Conservation (phyloP, 2,797 vertebrate genomes). For the Malacoctenus gilli region DNA sequence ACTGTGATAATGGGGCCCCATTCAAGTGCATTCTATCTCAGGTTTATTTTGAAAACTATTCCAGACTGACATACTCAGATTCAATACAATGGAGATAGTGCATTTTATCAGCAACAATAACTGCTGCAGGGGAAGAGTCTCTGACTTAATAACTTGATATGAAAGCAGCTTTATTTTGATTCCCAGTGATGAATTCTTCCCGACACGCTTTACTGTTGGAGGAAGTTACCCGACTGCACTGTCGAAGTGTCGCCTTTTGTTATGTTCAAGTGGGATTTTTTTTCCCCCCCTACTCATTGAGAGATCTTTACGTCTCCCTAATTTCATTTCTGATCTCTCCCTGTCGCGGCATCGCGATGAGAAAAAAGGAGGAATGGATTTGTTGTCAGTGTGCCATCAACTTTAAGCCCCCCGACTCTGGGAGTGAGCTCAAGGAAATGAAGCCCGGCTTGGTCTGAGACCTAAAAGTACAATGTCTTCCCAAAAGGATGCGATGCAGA, state of each 20-base stretch:
- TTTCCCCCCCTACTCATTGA: slow-evolving; percentile 45
- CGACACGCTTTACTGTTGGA: slow-evolving; percentile 53
- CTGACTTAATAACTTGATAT: slow-evolving; percentile 56
- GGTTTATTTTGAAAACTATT: slow-evolving; percentile 22
- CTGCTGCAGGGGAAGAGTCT: slow-evolving; percentile 32
- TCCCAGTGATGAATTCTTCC: slow-evolving; percentile 58
- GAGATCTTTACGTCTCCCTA: slow-evolving; percentile 62
- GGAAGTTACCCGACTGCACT: slow-evolving; percentile 47
- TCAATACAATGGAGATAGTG: slow-evolving; percentile 27
- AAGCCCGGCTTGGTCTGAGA: slow-evolving; percentile 55
- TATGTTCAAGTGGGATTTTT: slow-evolving; percentile 42
- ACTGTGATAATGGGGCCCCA: too few species aligned
- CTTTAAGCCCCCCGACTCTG: slow-evolving; percentile 47
- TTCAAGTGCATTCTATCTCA: not conserved
- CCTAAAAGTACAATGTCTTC: slow-evolving; percentile 32
- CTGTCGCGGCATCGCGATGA: slow-evolving; percentile 24
- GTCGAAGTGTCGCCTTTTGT: slow-evolving; percentile 35
- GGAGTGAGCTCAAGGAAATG: slow-evolving; percentile 65
- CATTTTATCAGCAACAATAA: slow-evolving; percentile 45
- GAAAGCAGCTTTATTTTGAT: slow-evolving; percentile 62
- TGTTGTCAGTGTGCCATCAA: slow-evolving; percentile 63
- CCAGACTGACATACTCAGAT: too few species aligned
- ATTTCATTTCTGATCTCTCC: slow-evolving; percentile 73
- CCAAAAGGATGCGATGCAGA: slow-evolving; percentile 44
- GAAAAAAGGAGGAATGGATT: slow-evolving; percentile 49